Base-by-base conservation (phyloP, 92 coral and sea anemone genomes). In the Palythoa heliodiscus region DNA sequence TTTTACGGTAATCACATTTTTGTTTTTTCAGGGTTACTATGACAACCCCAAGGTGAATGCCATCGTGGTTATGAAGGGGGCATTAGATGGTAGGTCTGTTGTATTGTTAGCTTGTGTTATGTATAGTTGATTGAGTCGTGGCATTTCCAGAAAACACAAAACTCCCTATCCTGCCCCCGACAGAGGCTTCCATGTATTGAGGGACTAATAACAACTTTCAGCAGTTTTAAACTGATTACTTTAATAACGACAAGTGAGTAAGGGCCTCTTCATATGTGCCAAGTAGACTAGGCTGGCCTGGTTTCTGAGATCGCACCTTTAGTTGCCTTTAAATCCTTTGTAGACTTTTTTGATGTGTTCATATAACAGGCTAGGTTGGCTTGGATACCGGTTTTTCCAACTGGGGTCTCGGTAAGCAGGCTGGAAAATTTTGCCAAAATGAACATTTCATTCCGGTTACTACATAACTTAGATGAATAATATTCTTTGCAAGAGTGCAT, bases 41-140 rank as follows among this genome's bases (percentile, higher is more conserved):
- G 99, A 96, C 74, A 96, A 96, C 86, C 99, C 99, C 24, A 96
- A 96, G 85, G 88, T 95, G 87, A 96, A 96, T 88, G 99, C 99
- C 23, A 91, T 96, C 86, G 87, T 96, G 74, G 96, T 96, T 13
- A 94, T 96, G 99, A 96, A 96, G 89, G 98, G 98, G 79, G 89
- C 92, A 15, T 53, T 96, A 52, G 98, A 94, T 75, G 98, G 98
- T 96, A 76, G 86, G 86, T 8, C 37, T 74, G 89, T 72, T 7
- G 3, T 52, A 53, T 2, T 43, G 19, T 14, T 75, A 8, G 1
- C 1, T 10, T 20, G 50, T 43, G 4, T 43, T 43, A 29, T 43
- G 0, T 43, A 43, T 43, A 43, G 50, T 43, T 8, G 7, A 8
- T 43, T 3, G 50, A 5, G 9, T 43, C 50, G 4, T 7, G 4